Conservation (phyloP, 1,140 invertebrate species). For the Cephus cinctus region DNA sequence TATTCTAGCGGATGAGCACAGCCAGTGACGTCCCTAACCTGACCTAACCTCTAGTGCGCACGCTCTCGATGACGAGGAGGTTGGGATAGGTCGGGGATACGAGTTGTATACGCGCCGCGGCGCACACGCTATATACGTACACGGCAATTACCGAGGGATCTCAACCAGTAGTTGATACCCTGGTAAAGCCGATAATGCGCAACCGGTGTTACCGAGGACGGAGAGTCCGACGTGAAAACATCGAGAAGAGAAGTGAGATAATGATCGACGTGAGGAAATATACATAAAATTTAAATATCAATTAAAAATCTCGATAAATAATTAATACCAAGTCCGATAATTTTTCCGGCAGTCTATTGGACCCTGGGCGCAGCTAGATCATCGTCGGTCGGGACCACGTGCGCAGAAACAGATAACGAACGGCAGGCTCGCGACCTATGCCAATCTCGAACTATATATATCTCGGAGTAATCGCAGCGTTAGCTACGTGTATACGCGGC, state of each 20-base stretch:
- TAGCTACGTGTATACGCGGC: slow-evolving; percentile 16
- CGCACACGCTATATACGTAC: no score
- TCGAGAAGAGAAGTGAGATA: no score
- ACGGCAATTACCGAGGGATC: no score
- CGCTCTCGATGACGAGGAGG: slow-evolving; percentile 38
- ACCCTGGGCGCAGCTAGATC: not conserved
- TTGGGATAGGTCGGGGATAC: slow-evolving; percentile 49
- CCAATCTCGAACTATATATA: slow-evolving; percentile 52
- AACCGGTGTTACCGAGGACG: no score
- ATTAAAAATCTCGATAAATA: no score
- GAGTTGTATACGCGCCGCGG: slow-evolving; percentile 23
- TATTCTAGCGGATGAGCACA: slow-evolving; percentile 38
- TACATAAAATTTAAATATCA: no score
- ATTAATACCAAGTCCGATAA: no score
- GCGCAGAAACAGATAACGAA: slow-evolving; percentile 48
- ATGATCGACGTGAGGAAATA: no score
- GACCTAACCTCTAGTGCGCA: slow-evolving; percentile 28
- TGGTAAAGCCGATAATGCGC: no score
- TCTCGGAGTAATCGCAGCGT: slow-evolving; percentile 38
- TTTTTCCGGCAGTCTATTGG: no score
- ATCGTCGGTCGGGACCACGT: slow-evolving; percentile 33
- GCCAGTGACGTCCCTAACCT: slow-evolving; percentile 39
- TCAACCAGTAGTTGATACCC: no score
- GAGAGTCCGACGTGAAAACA: no score
- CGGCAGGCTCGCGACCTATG: slow-evolving; percentile 43